phyloP scores from a whole-genome alignment of 1,140 invertebrate species.

The Macrobrachium rosenbergii region DNA sequence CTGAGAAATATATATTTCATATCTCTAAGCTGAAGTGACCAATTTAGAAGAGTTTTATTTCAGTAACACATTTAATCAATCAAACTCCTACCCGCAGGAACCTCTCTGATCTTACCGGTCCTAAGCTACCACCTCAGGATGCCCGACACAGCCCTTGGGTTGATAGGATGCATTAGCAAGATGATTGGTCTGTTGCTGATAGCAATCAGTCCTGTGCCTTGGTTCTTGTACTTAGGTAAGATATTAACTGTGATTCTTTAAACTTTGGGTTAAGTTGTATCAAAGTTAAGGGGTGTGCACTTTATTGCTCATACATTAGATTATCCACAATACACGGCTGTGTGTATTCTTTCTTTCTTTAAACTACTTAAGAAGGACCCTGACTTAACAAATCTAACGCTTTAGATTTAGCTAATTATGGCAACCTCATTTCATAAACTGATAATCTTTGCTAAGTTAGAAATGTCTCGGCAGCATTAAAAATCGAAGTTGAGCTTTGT shows the following conservation, averaged over 20 bases:
- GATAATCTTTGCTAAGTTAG: too few species aligned
- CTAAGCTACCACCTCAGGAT: conserved; percentile 20
- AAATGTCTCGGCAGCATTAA: too few species aligned
- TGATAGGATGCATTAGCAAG: conserved; percentile 15
- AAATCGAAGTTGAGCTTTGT: too few species aligned
- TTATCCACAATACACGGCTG: neutral
- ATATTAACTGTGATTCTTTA: neutral
- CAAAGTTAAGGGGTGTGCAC: neutral
- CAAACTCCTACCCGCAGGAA: neutral
- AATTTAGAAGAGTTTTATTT: neutral
- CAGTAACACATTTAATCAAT: too few species aligned
- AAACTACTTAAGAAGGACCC: too few species aligned
- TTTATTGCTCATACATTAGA: neutral
- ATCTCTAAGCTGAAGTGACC: neutral
- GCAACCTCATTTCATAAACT: too few species aligned
- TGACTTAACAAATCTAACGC: too few species aligned
- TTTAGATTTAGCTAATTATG: too few species aligned
- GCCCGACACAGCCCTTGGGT: neutral
- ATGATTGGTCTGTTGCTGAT: neutral
- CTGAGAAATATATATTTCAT: neutral
- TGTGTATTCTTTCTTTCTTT: too few species aligned
- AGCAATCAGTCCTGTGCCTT: neutral
- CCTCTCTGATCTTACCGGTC: neutral
- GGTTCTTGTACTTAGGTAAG: conserved; percentile 29
- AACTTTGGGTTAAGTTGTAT: too few species aligned